phyloP scores from a whole-genome alignment of 2,797 vertebrate genomes.

The Chloroceryle amazona region DNA sequence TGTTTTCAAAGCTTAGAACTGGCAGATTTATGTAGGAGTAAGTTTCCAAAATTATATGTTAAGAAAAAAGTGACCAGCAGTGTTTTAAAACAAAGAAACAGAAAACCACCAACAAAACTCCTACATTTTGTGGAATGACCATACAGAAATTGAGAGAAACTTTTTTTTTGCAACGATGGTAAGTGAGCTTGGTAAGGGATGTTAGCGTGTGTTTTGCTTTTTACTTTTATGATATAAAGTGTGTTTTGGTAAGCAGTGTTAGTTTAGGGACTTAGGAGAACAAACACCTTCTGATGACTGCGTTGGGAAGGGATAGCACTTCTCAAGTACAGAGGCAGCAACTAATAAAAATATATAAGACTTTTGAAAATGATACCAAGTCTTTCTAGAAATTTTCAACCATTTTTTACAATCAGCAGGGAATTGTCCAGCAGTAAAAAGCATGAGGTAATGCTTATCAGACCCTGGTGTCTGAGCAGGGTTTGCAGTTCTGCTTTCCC shows the following conservation, averaged over 20 bases:
- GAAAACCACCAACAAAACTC: background rate
- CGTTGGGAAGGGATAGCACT: background rate
- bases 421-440: background rate
- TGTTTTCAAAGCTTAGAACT: background rate
- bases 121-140: background rate
- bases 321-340: background rate
- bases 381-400: background rate
- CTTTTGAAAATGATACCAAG: background rate
- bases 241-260: background rate
- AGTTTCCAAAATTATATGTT: background rate
- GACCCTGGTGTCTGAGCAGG: background rate
- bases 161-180: background rate
- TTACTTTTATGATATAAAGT: background rate
- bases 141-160: background rate
- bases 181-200: background rate
- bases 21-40: background rate
- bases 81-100: background rate
- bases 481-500: background rate
- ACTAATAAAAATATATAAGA: background rate
- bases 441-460: background rate
- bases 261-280: background rate
- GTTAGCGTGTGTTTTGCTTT: background rate
- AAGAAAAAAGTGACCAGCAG: background rate
- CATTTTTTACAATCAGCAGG: background rate
- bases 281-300: fast-evolving